phyloP scores from a whole-genome alignment of 1,140 invertebrate species.

The Drosophila sturtevanti region DNA sequence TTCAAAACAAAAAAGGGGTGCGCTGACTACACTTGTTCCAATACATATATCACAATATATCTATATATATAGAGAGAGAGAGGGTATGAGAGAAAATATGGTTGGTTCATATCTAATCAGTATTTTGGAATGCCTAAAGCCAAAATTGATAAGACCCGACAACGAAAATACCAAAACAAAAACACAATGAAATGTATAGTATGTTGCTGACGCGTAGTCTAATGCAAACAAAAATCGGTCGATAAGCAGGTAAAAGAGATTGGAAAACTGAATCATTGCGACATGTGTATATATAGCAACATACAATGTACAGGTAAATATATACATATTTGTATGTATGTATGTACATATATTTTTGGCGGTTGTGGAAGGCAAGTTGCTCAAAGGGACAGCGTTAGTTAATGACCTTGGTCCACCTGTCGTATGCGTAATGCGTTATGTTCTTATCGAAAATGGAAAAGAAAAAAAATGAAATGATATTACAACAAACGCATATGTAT shows the following conservation, averaged over 20 bases:
- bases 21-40: not conserved
- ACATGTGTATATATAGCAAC: constrained; percentile 23
- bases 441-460: constrained; percentile 43
- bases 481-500: constrained; percentile 12
- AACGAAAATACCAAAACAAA: constrained; percentile 36
- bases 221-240: constrained; percentile 32
- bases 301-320: not conserved
- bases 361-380: not conserved
- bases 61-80: not conserved
- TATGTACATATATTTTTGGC: not conserved
- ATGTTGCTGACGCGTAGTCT: constrained; percentile 11
- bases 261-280: constrained; percentile 67
- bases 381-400: constrained; percentile 56
- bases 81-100: not conserved
- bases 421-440: constrained; percentile 61
- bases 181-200: constrained; percentile 22
- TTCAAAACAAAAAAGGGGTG: constrained; percentile 27
- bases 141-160: constrained; percentile 53
- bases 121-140: constrained; percentile 67
- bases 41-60: not conserved
- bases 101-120: constrained; percentile 58
- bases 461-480: constrained; percentile 4
- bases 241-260: constrained; percentile 23
- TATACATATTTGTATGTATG: too few relatives aligned
- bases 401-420: constrained; percentile 79